Base-by-base conservation (phyloP, 2,113 vertebrate genomes). In the Podarcis muralis region DNA sequence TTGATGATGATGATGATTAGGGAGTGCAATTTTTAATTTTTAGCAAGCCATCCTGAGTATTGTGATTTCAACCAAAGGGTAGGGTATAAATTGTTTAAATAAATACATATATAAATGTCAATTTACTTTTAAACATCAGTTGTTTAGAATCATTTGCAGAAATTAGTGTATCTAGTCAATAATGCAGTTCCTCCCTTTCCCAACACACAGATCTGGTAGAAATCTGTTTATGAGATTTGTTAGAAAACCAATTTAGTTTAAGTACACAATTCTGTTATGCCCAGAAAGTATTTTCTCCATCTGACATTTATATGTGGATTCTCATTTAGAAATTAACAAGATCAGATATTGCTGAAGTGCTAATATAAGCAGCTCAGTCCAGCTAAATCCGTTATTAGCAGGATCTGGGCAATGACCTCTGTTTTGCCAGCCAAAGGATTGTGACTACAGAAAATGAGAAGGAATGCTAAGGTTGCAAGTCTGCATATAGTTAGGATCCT, bases 361-460 rank as follows among this genome's bases (percentile, higher is more conserved):
- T 93, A 90, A 94, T 74, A 88, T 43, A 94, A 96, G 93, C 88
- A 93, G 90, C 87, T 95, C 3, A 0, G 37, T 93, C 89, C 80
- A 93, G 83, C 72, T 89, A 93, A 95, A 94, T 88, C 89, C 92
- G 87, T 81, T 81, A 91, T 83, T 93, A 92, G 40, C 40, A 86
- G 90, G 72, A 93, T 80, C 35, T 85, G 62, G 91, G 59, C 83
- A 95, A 91, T 90, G 90, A 90, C 80, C 84, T 20, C 62, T 20
- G 32, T 92, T 91, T 89, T 92, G 91, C n/a, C 87, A 86, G 1
- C 23, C 5, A 68, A 59, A 68, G 43, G 57, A 32, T 62, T 37
- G 76, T 59, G 75, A 91, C 43, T 85, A 35, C 43, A 83, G 88
- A 92, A 83, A 37, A 90, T 91, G 89, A 59, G 32, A 48, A 79